Base-by-base conservation (phyloP, 2,888 invertebrate species). In the Drosophila robusta region DNA sequence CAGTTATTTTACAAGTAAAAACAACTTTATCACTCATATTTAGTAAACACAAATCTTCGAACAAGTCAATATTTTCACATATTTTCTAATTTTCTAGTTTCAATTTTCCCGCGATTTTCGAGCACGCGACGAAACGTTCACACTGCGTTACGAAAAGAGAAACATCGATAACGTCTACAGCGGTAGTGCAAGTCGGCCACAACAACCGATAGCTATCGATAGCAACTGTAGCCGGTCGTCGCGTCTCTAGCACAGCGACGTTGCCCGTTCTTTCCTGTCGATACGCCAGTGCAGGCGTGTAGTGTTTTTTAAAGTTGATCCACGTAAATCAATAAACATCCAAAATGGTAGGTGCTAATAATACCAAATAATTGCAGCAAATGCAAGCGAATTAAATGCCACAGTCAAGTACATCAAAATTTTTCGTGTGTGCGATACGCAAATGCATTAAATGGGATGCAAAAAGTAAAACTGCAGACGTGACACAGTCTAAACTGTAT, bases 231-330 rank as follows among this genome's bases (percentile, higher is more conserved):
- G 57, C 18, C 16, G 8, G 44, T 11, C n/a, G 68, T 70, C 14
- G 12, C 71, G 52, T 56, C 76, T 41, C 68, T 64, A 72, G 38
- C 54, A 42, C 51, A 38, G 38, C 75, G 42, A 75, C 80, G 18
- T 63, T 67, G 74, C 71, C 88, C 90, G 78, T 93, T 93, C 95
- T 96, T 96, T 96, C 95, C 94, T 94, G 95, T 94, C 95, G 95
- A 96, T 95, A 95, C 96, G 96, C 96, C 96, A 95, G 96, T 94
- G 95, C 94, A 95, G 96, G 96, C 96, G 96, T 95, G 95, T 95
- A 95, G 95, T 95, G 93, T 94, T 95, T 94, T 29, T 94, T 93
- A 80, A 94, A 94, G 94, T 94, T 93, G 93, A 93, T 90, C 88
- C 85, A 93, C 93, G 92, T 61, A 94, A 95, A 97, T 97, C 96